Evolutionary conservation across 1,140 invertebrate genomes (phyloP), one percentile per base, ranked within the genome.

Genomic region (Pachyrhynchus sulphureomaculatus): DNA sequence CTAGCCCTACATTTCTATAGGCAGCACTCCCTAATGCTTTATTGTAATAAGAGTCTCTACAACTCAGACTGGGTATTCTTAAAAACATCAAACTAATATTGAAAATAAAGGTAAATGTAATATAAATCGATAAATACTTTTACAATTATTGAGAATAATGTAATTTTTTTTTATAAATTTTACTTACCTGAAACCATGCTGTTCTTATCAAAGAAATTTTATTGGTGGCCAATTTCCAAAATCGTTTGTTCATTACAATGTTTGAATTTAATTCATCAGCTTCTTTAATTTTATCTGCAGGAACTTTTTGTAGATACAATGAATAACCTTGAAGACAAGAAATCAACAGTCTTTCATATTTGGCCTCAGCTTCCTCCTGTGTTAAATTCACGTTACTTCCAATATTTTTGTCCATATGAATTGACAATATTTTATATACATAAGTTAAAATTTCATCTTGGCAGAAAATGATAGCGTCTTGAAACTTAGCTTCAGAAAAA

Each of bases 391-490:
- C 82, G 39, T 79, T 73, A 74, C 86, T 79, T 71, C 81, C 74
- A 10, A 88, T 72, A 12, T 84, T 82, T 68, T 84, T 79, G 1
- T 85, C 74, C 4, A 84, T 89, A 57, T 89, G 85, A 32, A 83
- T 77, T 21, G 84, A 82, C 12, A 93, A 75, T 72, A 90, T 90
- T 49, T 89, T 83, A 51, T 77, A 77, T 45, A 91, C 82, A 68
- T 86, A 89, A 61, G 83, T 78, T n/a, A 91, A 68, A 47, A 93
- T 88, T 78, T 92, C 90, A 53, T 81, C 76, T 69, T 90, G 86
- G 71, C 89, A 93, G 77, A 89, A 89, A 13, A 84, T 67, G 23
- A 93, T 81, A 5, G 88, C 91, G 71, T 88, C 86, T 10, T 81
- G 75, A 32, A 88, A 75, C 75, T 92, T 91, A 9, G 82, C 79